These are phyloP conservation scores for Arctia plantaginis DNA, from an alignment of 2,888 invertebrate genomes.

Conservation along the genomic window DNA sequence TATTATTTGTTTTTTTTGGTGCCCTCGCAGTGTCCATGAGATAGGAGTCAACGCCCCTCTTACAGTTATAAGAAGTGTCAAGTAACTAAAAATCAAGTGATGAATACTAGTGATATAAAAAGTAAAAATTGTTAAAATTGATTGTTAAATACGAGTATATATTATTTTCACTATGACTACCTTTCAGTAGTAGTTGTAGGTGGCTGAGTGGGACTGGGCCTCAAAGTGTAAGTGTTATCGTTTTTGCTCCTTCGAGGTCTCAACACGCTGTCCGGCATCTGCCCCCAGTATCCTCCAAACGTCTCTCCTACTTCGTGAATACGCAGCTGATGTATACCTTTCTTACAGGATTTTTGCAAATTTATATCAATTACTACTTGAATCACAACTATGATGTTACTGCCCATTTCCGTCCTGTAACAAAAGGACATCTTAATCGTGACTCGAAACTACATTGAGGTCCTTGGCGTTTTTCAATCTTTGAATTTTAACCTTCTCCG, in stretches of 20 bases:
- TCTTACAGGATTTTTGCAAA: slow-evolving; percentile 56
- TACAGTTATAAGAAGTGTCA: neutral
- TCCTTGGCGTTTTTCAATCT: too few species aligned
- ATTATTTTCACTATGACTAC: slow-evolving; percentile 20
- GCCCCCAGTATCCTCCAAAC: slow-evolving; percentile 80
- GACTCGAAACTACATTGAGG: too few species aligned
- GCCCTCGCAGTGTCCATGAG: too few species aligned
- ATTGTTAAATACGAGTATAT: too few species aligned
- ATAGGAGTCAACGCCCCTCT: neutral
- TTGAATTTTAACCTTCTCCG: too few species aligned
- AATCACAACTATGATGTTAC: slow-evolving; percentile 74
- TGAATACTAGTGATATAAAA: neutral
- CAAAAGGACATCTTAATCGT: too few species aligned
- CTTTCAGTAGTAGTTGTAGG: slow-evolving; percentile 27
- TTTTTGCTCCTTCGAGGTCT: slow-evolving; percentile 31
- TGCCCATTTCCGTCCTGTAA: slow-evolving; percentile 73
- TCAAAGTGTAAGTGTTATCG: slow-evolving; percentile 61
- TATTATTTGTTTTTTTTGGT: too few species aligned
- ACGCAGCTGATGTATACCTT: slow-evolving; percentile 62
- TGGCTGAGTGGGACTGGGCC: slow-evolving; percentile 52
- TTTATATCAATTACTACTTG: slow-evolving; percentile 55
- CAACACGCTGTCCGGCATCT: slow-evolving; percentile 63
- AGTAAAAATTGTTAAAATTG: too few species aligned
- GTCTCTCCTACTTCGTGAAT: slow-evolving; percentile 77
- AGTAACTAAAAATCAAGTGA: neutral